phyloP scores from a whole-genome alignment of 2,113 vertebrate genomes.

The Anhinga rufa region DNA sequence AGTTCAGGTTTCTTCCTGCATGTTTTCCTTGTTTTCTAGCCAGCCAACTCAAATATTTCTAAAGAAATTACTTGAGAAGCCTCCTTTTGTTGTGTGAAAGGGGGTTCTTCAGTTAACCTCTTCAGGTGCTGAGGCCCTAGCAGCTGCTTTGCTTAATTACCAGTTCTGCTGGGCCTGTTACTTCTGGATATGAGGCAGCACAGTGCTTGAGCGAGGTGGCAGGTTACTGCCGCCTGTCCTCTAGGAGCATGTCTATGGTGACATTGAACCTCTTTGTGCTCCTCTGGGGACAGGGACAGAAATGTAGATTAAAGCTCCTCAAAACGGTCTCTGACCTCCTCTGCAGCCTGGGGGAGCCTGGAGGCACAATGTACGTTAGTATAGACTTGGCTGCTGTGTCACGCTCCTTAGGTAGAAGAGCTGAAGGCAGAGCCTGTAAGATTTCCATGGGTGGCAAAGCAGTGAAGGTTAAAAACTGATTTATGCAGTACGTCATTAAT shows the following conservation, averaged over 20 bases:
- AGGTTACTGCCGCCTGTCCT: neutral
- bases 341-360: neutral
- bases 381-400: neutral
- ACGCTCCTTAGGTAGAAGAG: neutral
- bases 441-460: neutral
- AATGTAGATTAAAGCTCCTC: neutral
- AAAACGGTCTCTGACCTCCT: neutral
- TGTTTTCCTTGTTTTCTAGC: neutral
- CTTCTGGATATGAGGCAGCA: neutral
- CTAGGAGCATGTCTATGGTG: neutral
- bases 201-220: neutral
- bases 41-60: neutral
- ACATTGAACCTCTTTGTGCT: neutral
- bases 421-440: neutral
- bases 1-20: neutral
- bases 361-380: accelerated
- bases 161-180: neutral
- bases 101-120: neutral
- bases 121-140: neutral
- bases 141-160: neutral
- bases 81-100: neutral
- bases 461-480: neutral
- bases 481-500: neutral
- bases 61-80: neutral
- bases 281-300: neutral